Percentiles rank a stretch among this genome's conserved stretches.
Evolutionary conservation across 92 coral and sea anemone genomes (phyloP).

Genomic region (Phenganax subtilis): DNA sequence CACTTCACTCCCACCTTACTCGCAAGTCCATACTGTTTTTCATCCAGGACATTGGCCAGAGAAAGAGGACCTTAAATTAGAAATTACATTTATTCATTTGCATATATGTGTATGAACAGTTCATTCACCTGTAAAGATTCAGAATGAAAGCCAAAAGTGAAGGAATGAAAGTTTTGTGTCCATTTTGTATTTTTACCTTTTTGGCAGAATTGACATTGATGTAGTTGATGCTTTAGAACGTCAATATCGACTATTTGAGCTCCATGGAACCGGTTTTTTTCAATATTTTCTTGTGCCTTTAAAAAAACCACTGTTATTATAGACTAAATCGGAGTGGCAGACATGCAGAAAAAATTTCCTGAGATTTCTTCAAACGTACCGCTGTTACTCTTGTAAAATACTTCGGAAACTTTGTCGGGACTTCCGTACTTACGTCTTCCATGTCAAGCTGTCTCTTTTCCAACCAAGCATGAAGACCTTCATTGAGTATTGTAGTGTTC

Average conservation of each 20-base stretch:
- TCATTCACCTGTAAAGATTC: neutral
- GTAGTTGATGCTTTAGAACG: neutral
- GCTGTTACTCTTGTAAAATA: conserved; percentile 16
- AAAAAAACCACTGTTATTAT: neutral
- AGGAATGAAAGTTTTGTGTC: neutral
- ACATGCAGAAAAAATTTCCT: neutral
- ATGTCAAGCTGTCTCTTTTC: conserved; percentile 2
- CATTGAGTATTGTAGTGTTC: neutral
- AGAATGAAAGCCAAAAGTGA: neutral
- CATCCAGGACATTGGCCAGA: neutral
- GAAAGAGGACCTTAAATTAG: conserved; percentile 14
- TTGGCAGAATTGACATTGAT: conserved; percentile 1
- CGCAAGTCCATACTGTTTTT: conserved; percentile 14
- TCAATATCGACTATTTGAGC: conserved; percentile 18
- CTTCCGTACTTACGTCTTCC: neutral
- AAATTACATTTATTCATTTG: neutral
- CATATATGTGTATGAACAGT: neutral
- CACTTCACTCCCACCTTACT: conserved; percentile 11
- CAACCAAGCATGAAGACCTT: conserved; percentile 10
- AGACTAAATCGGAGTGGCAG: neutral
- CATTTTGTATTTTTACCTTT: conserved; percentile 11
- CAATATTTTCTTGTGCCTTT: neutral
- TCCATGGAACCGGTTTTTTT: neutral
- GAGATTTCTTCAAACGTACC: neutral
- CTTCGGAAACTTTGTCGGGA: conserved; percentile 7